phyloP scores from a whole-genome alignment of 2,888 invertebrate genomes.

The Entomobrya multifasciata region DNA sequence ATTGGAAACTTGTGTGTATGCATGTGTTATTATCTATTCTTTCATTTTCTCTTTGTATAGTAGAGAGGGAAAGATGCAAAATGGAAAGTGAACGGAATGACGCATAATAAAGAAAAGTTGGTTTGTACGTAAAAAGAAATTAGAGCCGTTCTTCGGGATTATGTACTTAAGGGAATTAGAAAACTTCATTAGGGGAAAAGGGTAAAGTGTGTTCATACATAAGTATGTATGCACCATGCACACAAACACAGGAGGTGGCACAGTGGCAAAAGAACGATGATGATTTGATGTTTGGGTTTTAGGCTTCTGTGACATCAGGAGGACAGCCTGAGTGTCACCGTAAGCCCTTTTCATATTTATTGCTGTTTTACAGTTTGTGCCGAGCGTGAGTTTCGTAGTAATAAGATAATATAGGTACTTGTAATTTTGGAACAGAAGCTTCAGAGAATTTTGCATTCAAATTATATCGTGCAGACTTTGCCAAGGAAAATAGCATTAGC shows the following conservation, averaged over 20 bases:
- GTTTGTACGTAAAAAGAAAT: conserved; percentile 58
- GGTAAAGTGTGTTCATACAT: background rate
- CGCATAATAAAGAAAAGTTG: conserved; percentile 26
- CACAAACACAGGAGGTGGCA: background rate
- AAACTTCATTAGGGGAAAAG: conserved; percentile 47
- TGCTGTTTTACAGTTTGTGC: too few relatives aligned
- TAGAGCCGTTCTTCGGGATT: conserved; percentile 40
- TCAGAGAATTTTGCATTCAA: background rate
- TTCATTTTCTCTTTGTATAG: too few relatives aligned
- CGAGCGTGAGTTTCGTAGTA: too few relatives aligned
- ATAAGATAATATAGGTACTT: too few relatives aligned
- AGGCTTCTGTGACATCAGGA: too few relatives aligned
- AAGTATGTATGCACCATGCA: background rate
- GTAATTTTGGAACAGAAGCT: too few relatives aligned
- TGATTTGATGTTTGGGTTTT: background rate
- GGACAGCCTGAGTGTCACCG: too few relatives aligned
- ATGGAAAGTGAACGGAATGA: background rate
- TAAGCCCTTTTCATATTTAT: too few relatives aligned
- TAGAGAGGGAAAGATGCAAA: background rate
- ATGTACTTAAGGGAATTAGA: conserved; percentile 52
- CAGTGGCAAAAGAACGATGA: background rate
- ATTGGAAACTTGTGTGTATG: conserved; percentile 21
- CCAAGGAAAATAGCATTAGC: background rate
- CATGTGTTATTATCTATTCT: background rate
- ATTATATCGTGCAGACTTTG: background rate